Base-by-base conservation (phyloP, 2,888 invertebrate genomes). In the Tetramorium bicarinatum region DNA sequence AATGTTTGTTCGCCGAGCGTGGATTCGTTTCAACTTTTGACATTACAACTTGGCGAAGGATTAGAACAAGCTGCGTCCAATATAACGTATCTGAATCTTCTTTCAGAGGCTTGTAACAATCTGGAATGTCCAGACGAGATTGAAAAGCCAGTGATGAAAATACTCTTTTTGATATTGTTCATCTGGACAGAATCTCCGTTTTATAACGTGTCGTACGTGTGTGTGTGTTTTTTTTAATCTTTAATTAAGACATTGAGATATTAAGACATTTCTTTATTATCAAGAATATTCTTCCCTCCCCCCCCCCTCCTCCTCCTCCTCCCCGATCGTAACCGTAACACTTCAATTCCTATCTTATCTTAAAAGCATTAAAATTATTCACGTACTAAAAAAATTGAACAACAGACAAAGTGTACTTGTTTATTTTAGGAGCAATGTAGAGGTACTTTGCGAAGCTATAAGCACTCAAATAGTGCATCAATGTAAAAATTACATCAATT, bases 161-260 rank as follows among this genome's bases (percentile, higher is more conserved):
- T 96, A 59, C 92, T 96, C 13, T 95, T 95, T 87, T 89, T 95
- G 8, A 95, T 96, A 64, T 92, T 96, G 84, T 95, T 96, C 86
- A 95, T 96, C 85, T 96, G 96, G 95, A 93, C 94, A 34, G 95
- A 96, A 91, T 96, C 96, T 0, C 95, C 95, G 52, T 96, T 95
- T 92, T 96, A 96, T 91, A 95, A 95, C 80, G 94, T 18, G 3
- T 69, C 49, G 88, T 89, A 71, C 34, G 76, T 4, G 29, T 38
- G 66, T 34, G 38, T 38, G 18, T 25, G 1, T 25, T 25, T 25
- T 25, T 25, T 25, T 25, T n/a, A n/a, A 18, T 21, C 2, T 34
- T 47, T 80, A 56, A 59, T 72, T 69, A 64, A 21, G 2, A 49
- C n/a, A 41, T 38, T 21, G 47, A 49, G 2, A 49, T 29, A 41